These are phyloP conservation scores for Archegozetes longisetosus DNA, from an alignment of 1,140 invertebrate genomes.

Conservation along the genomic window DNA sequence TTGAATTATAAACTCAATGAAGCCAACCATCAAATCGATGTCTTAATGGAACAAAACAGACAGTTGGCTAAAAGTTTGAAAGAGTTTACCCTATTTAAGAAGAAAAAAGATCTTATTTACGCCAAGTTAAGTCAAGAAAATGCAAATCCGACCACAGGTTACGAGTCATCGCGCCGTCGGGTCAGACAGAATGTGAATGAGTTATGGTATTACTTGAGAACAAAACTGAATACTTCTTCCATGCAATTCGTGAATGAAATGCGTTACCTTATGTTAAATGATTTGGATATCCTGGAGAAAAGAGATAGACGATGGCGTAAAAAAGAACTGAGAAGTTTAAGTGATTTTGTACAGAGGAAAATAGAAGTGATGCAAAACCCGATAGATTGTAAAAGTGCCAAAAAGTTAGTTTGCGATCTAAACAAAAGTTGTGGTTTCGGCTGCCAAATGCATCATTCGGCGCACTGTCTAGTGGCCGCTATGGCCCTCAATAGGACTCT, in stretches of 20 bases:
- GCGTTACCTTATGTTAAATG: neutral
- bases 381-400: constrained; percentile 59
- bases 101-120: neutral
- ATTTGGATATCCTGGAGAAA: constrained; percentile 25
- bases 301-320: constrained; percentile 62
- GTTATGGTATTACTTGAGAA: neutral
- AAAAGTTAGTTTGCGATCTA: constrained; percentile 81
- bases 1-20: neutral
- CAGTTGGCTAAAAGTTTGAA: neutral
- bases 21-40: neutral
- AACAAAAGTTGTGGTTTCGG: constrained; percentile 96
- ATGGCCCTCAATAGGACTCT: constrained; percentile 86
- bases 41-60: neutral
- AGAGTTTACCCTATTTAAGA: neutral
- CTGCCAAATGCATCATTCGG: constrained; percentile 89
- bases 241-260: neutral
- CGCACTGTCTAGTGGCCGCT: constrained; percentile 90
- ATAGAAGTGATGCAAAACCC: constrained; percentile 59
- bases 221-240: neutral
- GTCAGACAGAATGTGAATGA: neutral
- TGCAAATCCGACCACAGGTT: neutral
- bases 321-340: constrained; percentile 56
- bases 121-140: neutral
- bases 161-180: neutral
- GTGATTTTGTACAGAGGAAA: constrained; percentile 61